phyloP scores from a whole-genome alignment of 1,140 invertebrate genomes.

The Colletes gigas region DNA sequence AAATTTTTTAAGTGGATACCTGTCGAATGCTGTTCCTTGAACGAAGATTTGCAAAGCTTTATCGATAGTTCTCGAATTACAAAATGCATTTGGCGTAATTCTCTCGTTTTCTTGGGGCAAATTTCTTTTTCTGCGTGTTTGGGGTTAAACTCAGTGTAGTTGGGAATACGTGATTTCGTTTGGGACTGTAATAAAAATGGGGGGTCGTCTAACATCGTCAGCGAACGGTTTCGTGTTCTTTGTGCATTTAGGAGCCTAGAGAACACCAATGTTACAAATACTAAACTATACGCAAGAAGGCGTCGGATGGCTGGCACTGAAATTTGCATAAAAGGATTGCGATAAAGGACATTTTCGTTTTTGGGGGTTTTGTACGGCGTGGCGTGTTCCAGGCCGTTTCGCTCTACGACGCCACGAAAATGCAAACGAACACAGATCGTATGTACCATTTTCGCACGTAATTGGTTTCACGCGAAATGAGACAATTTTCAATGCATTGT shows the following conservation, averaged over 20 bases:
- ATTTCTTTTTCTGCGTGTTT: background rate
- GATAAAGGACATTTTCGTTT: slow-evolving; percentile 12
- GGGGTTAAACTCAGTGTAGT: background rate
- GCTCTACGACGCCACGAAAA: slow-evolving; percentile 19
- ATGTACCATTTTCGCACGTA: slow-evolving; percentile 29
- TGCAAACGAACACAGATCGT: slow-evolving; percentile 26
- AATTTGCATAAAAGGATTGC: slow-evolving; percentile 49
- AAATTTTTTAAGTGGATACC: background rate
- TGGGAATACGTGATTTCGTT: background rate
- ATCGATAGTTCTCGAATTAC: background rate
- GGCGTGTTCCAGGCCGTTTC: background rate
- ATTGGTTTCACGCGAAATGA: slow-evolving; percentile 35
- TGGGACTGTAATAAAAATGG: slow-evolving; percentile 28
- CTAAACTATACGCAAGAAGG: slow-evolving; percentile 36
- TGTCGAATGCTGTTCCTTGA: background rate
- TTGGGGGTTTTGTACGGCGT: slow-evolving; percentile 9
- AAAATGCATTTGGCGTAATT: background rate
- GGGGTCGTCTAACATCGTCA: slow-evolving; percentile 9
- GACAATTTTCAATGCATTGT: slow-evolving; percentile 35
- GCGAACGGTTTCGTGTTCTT: slow-evolving; percentile 35
- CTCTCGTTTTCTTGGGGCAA: background rate
- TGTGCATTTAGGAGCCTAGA: slow-evolving; percentile 12
- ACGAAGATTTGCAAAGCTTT: background rate
- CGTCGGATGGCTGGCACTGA: slow-evolving; percentile 3
- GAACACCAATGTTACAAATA: slow-evolving; percentile 46